Evolutionary conservation across 2,113 vertebrate genomes (phyloP).

Genomic region (Butastur rufipennis): DNA sequence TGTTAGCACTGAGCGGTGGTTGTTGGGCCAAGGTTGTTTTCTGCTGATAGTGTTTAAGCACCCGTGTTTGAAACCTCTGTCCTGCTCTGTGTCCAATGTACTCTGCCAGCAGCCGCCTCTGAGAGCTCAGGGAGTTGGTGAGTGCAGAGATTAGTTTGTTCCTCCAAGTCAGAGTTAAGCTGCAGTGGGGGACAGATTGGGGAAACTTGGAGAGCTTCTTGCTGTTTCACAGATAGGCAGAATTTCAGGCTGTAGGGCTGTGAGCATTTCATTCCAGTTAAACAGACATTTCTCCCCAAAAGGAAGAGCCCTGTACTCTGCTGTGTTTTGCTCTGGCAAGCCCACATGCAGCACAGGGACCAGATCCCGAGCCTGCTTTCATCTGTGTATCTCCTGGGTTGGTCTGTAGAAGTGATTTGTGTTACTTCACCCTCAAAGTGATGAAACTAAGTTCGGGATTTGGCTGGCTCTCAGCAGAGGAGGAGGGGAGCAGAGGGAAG

Average conservation of each 20-base stretch:
- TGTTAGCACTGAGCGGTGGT: background rate
- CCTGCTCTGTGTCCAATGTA: background rate
- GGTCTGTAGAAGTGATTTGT: constrained; percentile 40
- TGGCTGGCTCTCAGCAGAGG: background rate
- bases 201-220: constrained; percentile 30
- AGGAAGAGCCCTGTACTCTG: background rate
- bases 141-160: constrained; percentile 11
- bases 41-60: background rate
- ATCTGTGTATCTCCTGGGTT: background rate
- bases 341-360: background rate
- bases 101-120: background rate
- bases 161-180: background rate
- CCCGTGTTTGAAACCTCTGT: background rate
- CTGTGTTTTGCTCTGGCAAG: background rate
- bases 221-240: background rate
- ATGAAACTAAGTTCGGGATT: constrained; percentile 21
- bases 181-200: constrained; percentile 20
- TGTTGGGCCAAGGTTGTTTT: background rate
- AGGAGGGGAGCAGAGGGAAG: constrained; percentile 2
- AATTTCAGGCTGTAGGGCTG: background rate
- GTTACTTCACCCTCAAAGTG: constrained; percentile 32
- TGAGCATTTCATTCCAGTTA: background rate
- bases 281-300: background rate
- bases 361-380: background rate
- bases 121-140: background rate